Evolutionary conservation across 2,113 vertebrate genomes (phyloP).

Genomic region (Alaudala cheleensis): DNA sequence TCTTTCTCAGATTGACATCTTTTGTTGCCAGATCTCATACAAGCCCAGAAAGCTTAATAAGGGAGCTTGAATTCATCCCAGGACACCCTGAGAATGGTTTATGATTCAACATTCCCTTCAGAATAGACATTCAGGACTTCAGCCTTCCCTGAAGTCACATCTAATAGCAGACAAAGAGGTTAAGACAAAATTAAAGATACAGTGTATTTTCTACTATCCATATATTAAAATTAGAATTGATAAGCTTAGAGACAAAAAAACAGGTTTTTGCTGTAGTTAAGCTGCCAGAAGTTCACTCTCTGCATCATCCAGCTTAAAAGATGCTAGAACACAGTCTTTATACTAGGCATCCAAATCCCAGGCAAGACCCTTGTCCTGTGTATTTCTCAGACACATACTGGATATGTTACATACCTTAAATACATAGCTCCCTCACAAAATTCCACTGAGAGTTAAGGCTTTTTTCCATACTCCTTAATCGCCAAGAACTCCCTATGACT

Average conservation of each 20-base stretch:
- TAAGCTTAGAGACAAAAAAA: slow-evolving; percentile 11
- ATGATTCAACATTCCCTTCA: neutral
- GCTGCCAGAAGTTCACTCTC: neutral
- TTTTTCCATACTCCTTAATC: neutral
- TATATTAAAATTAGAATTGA: slow-evolving; percentile 2
- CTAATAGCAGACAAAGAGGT: neutral
- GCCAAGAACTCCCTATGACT: slow-evolving; percentile 27
- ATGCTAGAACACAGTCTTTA: neutral
- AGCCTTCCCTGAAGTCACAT: neutral
- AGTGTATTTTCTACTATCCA: neutral
- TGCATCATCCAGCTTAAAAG: neutral
- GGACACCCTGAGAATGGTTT: neutral
- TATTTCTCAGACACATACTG: neutral
- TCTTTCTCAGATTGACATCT: neutral
- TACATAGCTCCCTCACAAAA: neutral
- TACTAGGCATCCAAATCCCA: neutral
- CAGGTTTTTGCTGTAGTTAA: neutral
- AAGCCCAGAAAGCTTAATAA: slow-evolving; percentile 1
- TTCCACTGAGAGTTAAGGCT: neutral
- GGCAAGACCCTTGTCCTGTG: neutral
- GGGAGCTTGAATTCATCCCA: neutral
- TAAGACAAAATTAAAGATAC: slow-evolving; percentile 2
- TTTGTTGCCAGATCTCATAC: neutral
- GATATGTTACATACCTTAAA: neutral
- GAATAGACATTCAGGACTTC: neutral